Percentiles rank a stretch among this genome's conserved stretches.
These are phyloP conservation scores for Clarias magur DNA, from an alignment of 2,113 vertebrate genomes.

Conservation along the genomic window DNA sequence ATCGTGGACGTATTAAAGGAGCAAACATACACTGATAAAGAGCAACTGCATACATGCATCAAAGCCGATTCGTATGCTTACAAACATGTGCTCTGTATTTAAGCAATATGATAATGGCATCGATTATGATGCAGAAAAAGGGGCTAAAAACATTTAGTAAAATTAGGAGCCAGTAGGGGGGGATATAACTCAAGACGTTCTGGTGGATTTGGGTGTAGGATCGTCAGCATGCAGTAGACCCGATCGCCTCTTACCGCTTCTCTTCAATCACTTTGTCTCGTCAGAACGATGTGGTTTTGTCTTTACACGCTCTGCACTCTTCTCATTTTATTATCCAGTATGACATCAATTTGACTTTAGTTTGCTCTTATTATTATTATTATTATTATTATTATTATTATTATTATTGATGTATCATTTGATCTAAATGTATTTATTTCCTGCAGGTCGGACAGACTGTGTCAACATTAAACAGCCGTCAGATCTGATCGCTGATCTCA, in stretches of 20 bases:
- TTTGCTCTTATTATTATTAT: neutral
- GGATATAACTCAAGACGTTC: neutral
- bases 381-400: too few species aligned
- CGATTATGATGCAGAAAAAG: neutral
- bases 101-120: neutral
- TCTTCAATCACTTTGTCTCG: neutral
- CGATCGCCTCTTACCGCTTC: neutral
- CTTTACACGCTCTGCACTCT: neutral
- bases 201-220: neutral
- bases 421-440: neutral
- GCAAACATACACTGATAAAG: neutral
- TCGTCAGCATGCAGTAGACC: neutral
- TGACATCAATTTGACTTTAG: neutral
- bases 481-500: neutral
- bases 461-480: slow-evolving; percentile 39
- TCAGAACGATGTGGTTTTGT: neutral
- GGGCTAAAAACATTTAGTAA: neutral
- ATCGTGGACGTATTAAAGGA: neutral
- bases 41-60: neutral
- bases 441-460: slow-evolving; percentile 43
- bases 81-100: neutral
- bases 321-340: slow-evolving; percentile 16
- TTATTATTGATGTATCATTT: neutral
- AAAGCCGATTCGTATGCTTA: neutral
- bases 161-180: neutral